Conservation (phyloP, 2,113 vertebrate species). For the Chaetops frenatus region DNA sequence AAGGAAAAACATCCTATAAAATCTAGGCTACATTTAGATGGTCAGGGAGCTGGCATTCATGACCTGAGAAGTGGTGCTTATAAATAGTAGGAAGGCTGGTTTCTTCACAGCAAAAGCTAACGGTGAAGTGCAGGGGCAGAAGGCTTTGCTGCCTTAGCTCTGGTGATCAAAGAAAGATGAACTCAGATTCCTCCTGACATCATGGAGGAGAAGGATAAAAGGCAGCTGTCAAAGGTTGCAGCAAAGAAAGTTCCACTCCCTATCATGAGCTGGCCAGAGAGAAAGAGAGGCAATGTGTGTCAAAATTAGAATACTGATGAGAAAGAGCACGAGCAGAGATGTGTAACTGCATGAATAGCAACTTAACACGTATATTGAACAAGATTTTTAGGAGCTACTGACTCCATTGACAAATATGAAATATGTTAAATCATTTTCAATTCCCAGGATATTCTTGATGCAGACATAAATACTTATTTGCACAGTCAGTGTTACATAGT, state of each 20-base stretch:
- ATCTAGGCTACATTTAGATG: not conserved
- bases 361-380: not conserved
- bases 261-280: not conserved
- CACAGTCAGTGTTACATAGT: not conserved
- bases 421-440: accelerated
- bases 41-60: not conserved
- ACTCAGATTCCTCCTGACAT: not conserved
- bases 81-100: not conserved
- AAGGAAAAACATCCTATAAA: not conserved
- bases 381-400: not conserved
- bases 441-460: not conserved
- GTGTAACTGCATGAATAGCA: not conserved
- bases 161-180: not conserved
- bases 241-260: not conserved
- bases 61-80: not conserved
- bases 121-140: not conserved
- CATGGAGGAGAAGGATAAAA: not conserved
- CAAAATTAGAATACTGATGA: not conserved
- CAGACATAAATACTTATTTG: not conserved
- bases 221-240: not conserved
- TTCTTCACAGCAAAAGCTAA: not conserved
- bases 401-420: accelerated
- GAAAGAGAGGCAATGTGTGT: not conserved
- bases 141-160: not conserved
- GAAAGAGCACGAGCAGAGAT: not conserved